Evolutionary conservation across 2,113 vertebrate genomes (phyloP), one percentile per base, ranked within the genome.

Genomic region (Tretioscincus oriximinensis): DNA sequence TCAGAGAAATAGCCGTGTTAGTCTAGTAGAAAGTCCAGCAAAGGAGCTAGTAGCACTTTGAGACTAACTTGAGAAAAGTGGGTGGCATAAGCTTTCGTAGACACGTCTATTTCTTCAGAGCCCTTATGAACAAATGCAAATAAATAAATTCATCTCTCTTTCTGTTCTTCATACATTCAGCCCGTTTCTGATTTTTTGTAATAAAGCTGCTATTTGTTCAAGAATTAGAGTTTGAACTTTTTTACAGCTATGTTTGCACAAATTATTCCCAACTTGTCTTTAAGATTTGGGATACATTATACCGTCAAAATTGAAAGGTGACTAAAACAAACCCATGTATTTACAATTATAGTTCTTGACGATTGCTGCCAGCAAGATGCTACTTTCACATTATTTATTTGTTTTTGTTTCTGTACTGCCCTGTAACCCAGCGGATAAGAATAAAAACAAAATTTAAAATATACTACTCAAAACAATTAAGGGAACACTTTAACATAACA

Each of bases 141-240:
- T 58, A 58, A 58, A 58, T 58, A 58, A 58, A 58, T 58, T 18
- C 49, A 51, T 51, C 3, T 58, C 16, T 66, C 67, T 73, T 67
- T 77, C 5, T 77, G 45, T 24, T 14, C 11, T 49, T 77, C 3
- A 1, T 31, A 51, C 18, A 20, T 45, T 51, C 67, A 68, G 47
- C 7, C 18, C 67, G 7, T 67, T 58, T 47, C 60, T 41, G 24
- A 47, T 49, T 49, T 66, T 4, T 22, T 65, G 47, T 47, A 45
- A 41, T 81, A 31, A 81, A 54, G 22, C 28, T 81, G 63, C 54
- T 74, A 74, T 67, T 74, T 74, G 47, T 67, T 74, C 47, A 28
- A 20, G 51, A 76, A 47, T 61, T 61, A 61, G 26, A 76, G 75
- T 58, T 60, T 41, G 58, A 26, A 26, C 31, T 47, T 47, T 69